Base-by-base conservation (phyloP, 2,113 vertebrate species). In the Entelurus aequoreus region DNA sequence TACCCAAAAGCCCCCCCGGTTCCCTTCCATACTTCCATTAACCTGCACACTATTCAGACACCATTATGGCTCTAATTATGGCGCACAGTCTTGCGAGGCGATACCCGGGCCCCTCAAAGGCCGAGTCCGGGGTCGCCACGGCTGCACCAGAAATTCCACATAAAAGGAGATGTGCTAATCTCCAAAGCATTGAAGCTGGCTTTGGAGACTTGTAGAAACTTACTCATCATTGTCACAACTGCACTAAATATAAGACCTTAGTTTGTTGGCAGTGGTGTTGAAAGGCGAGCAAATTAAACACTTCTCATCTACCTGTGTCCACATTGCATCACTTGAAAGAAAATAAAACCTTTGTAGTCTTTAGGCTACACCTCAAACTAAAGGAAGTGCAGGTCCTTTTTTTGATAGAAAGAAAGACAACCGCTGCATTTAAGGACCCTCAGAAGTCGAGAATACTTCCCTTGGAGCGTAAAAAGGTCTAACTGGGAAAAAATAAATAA, bases 41-140 rank as follows among this genome's bases (percentile, higher is more conserved):
- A 88, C 87, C 86, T 87, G 86, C 74, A 65, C 84, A 82, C 80
- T 82, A 84, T 89, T 89, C 86, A 90, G 86, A 82, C 69, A 74
- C 83, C 82, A 89, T 91, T 87, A 91, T 90, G 80, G 88, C 86
- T 86, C 84, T 90, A 90, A 91, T 92, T 90, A 92, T 88, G 88
- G 88, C 81, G 68, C 86, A 79, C 60, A 77, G 80, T 82, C 77
- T 75, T 77, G 75, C 85, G 81, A 85, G 73, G 83, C 88, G 85
- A 69, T 70, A 75, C 69, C 68, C 60, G 64, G 73, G 61, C 84
- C 84, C 84, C 76, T 75, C 64, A 60, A 83, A 84, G 83, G 83
- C 80, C 72, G 83, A 76, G 83, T 76, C 80, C 79, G 42, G 42
- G 84, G 89, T 89, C 77, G 37, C 68, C 71, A 38, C 75, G 51